Base-by-base conservation (phyloP, 1,140 invertebrate species). In the Drosophila teissieri region DNA sequence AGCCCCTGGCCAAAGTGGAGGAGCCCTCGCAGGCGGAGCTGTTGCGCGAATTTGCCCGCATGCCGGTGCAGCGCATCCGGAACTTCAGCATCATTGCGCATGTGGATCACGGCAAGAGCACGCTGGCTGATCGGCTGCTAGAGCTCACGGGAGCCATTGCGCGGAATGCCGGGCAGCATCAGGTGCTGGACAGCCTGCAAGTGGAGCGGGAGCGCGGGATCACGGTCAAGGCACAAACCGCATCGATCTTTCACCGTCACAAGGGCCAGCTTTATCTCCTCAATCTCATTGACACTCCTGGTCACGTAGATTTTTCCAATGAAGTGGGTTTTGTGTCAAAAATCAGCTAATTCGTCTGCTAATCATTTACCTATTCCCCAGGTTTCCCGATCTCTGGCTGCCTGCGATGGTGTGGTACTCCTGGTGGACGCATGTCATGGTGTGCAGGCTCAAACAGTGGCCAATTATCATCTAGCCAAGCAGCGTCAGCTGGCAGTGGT, bases 71-170 rank as follows among this genome's bases (percentile, higher is more conserved):
- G 65, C 94, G 94, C 68, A 98, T 98, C 36, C 93, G 98, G 42
- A 99, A 99, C 92, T 99, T 99, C 89, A 96, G 97, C 92, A 99
- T 99, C 75, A 97, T 99, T 45, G 98, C 98, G 37, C 98, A 99
- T 93, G 96, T 99, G 14, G 98, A 99, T 93, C 98, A 99, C 94
- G 98, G 98, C 0, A 99, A 99, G 93, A 98, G 97, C 91, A 99
- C 98, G 7, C 92, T 99, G 65, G 97, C 98, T 1, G 98, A 99
- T 93, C 93, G 98, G 62, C 92, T 99, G 5, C 91, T 99, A 14
- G 98, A 99, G 95, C 92, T 97, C 48, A 98, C 98, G 46, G 97
- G 97, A 24, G 96, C 96, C 0, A 96, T 98, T 57, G 94, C 95
- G 80, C 93, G 93, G 31, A 95, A 96, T 40, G 93, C 93, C 12